Base-by-base conservation (phyloP, 1,140 invertebrate species). In the Aricia agestis region DNA sequence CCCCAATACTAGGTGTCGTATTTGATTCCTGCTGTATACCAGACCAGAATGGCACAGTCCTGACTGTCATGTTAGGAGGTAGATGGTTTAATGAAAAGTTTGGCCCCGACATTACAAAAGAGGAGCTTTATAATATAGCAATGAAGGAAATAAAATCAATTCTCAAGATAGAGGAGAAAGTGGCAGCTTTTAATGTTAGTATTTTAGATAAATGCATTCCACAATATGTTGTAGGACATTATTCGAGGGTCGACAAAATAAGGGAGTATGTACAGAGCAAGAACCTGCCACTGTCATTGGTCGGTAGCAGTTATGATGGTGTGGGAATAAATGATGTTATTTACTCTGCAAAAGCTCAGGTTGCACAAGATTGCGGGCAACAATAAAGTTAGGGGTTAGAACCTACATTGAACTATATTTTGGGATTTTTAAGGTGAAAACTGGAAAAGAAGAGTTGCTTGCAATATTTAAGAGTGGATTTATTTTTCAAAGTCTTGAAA, bases 291-390 rank as follows among this genome's bases (percentile, higher is more conserved):
- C 83, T 99, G 65, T 94, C 93, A 11, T 79, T 99, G 6, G 95
- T 97, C 78, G 98, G 98, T 11, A 94, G 96, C 57, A 98, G 97
- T 45, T 99, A 97, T 90, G 93, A 96, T 89, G 98, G 98, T 72
- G 95, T 98, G 58, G 96, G 97, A 78, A 94, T 99, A 7, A 98
- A 98, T 93, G 98, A 99, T 92, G 97, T 97, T 75, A 98, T 99
- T 82, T 93, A 95, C 75, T 97, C 96, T 71, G 95, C 96, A 76
- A 95, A 95, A 91, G 93, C 93, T 72, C 95, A 94, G 79, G 94
- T 95, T 71, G 89, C 94, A 81, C 76, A 83, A 69, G 81, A 81
- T 58, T 79, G 76, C 76, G 66, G 66, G 66, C 75, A 77, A 67
- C 76, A 72, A 73, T 36, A 57, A 19, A 25, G 5, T 6, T n/a